phyloP scores from a whole-genome alignment of 2,113 vertebrate species.

The Cephalopterus ornatus region DNA sequence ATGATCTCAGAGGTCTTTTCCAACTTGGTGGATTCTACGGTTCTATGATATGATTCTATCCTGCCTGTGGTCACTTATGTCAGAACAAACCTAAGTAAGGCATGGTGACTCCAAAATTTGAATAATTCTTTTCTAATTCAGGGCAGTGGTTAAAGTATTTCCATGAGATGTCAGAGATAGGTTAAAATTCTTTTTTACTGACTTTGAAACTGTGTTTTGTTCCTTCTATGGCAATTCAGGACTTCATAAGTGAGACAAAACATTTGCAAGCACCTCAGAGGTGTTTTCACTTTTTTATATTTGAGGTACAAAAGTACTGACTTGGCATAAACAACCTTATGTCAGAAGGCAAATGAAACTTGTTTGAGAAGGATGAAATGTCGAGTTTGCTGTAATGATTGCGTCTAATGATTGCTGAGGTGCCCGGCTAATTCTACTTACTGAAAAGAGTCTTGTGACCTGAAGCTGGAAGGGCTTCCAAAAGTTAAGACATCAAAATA shows the following conservation, averaged over 20 bases:
- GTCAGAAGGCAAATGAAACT: background rate
- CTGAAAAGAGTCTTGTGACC: background rate
- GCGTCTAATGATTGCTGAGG: background rate
- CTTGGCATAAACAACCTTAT: background rate
- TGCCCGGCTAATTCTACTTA: background rate
- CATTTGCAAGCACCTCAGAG: background rate
- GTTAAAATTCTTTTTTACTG: background rate
- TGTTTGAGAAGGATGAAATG: background rate
- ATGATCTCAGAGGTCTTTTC: too few relatives aligned
- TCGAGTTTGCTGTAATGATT: background rate
- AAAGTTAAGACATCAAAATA: background rate
- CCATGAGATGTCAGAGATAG: background rate
- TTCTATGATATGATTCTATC: background rate
- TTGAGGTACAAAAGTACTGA: background rate
- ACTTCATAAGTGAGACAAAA: background rate
- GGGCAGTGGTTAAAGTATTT: background rate
- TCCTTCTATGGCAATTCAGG: background rate
- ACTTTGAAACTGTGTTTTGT: background rate
- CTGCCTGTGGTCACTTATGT: background rate
- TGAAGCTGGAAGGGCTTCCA: background rate
- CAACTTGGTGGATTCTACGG: too few relatives aligned
- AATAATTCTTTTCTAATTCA: background rate
- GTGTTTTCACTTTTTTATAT: background rate
- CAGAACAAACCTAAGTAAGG: background rate
- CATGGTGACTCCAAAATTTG: background rate